Conservation (phyloP, 2,797 vertebrate species). For the Oryzias dopingdopingensis region DNA sequence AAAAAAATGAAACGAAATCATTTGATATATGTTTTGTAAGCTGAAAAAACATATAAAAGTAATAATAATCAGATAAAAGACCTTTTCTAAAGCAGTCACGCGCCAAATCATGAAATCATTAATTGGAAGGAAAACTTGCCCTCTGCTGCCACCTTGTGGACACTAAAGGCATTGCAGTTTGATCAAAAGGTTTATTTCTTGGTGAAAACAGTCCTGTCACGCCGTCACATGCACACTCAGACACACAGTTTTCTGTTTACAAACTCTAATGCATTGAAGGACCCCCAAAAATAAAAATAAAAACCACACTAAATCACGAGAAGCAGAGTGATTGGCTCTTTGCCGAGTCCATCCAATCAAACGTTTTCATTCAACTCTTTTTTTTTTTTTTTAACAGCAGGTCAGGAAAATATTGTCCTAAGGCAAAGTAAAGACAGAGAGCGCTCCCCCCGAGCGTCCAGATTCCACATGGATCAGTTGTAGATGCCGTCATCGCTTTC, state of each 20-base stretch:
- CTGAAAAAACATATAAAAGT: too few relatives aligned
- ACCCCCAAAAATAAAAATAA: constrained; percentile 30
- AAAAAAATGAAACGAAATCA: too few relatives aligned
- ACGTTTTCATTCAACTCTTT: constrained; percentile 7
- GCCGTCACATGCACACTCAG: constrained; percentile 15
- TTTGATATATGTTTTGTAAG: too few relatives aligned
- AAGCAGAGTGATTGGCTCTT: constrained; percentile 63
- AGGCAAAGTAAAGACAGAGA: constrained; percentile 39
- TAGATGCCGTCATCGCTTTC: constrained; percentile 3
- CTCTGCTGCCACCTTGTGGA: constrained; percentile 50
- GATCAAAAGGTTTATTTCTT: constrained; percentile 68
- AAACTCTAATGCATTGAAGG: constrained; percentile 59
- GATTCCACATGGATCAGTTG: constrained; percentile 2
- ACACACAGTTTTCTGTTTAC: constrained; percentile 47
- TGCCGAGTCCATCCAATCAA: constrained; percentile 33
- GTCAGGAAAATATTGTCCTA: constrained; percentile 38
- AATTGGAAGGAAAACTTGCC: constrained; percentile 1
- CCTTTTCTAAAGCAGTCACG: too few relatives aligned
- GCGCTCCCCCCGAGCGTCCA: constrained; percentile 21
- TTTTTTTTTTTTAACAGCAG: constrained; percentile 8
- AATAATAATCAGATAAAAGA: too few relatives aligned
- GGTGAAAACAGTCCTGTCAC: constrained; percentile 62
- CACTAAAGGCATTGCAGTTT: not conserved
- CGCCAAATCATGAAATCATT: too few relatives aligned
- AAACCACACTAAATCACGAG: constrained; percentile 56